Evolutionary conservation across 2,797 vertebrate species (phyloP), one percentile per base, ranked within the genome.

Genomic region (Tragopan temminckii): DNA sequence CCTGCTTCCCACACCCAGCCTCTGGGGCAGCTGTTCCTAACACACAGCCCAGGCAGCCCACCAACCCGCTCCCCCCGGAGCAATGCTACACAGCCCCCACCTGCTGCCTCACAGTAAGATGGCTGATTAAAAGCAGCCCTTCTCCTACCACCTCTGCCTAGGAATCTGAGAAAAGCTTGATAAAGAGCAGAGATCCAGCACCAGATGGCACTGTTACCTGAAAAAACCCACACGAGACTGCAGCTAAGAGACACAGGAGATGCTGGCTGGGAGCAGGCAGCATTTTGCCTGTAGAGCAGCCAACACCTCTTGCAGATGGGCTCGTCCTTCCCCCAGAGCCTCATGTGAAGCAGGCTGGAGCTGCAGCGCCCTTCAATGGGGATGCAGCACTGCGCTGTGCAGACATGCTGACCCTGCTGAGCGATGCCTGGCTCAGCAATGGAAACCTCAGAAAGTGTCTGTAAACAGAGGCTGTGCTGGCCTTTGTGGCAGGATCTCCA

Each of bases 121-220:
- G n/a, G 40, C 36, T 53, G 78, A 85, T 59, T 5, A 38, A 85
- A 55, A 80, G 38, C 53, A 57, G 10, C 57, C 19, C 53, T 1
- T 6, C 29, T 75, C 45, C 75, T 36, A 8, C 36, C 46, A 24
- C 25, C 14, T 67, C 63, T 68, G 88, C 53, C 23, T 38, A 9
- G 18, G 40, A 13, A 29, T 17, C 13, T 31, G 42, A 36, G n/a
- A 42, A 31, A 71, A 67, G 67, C 88, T 35, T 17, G 53, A n/a
- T 48, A 31, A 85, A 64, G 45, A 95, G 76, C 81, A 72, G 68
- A 20, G 80, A 80, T 77, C 52, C 31, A 90, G 88, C 95, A 96
- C 80, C 94, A 96, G 96, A 78, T 95, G 96, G 95, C 95, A 96
- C 90, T 97, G 90, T 95, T 90, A 94, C 90, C 95, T 90, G 95